A percentile compares a stretch with the other conserved stretches of the same genome.
Conservation (phyloP, 1,140 invertebrate species). For the Brachionus rubens region DNA sequence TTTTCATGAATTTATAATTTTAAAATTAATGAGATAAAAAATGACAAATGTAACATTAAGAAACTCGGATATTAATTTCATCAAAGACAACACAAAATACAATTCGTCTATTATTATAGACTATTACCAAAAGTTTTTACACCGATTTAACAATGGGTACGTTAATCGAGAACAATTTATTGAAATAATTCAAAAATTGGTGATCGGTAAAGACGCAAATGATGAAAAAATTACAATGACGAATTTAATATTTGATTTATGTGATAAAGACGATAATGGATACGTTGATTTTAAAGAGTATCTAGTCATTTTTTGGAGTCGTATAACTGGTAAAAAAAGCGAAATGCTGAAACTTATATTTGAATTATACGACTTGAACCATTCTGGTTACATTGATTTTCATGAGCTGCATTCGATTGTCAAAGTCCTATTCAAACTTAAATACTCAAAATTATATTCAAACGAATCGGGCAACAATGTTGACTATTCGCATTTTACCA, state of each 20-base stretch:
- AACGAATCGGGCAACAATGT: not conserved
- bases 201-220: not conserved
- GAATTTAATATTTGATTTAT: conserved; percentile 37
- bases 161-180: conserved; percentile 10
- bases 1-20: not conserved
- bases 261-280: conserved; percentile 29
- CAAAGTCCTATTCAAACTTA: conserved; percentile 34
- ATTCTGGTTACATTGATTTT: conserved; percentile 34
- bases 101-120: not conserved
- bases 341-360: conserved; percentile 18
- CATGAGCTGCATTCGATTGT: conserved; percentile 41
- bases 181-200: not conserved
- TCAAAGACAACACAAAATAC: not conserved
- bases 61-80: not conserved
- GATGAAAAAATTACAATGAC: conserved; percentile 23
- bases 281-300: conserved; percentile 44
- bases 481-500: not conserved
- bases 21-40: not conserved
- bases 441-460: not conserved
- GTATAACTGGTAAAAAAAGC: not conserved
- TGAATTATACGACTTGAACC: conserved; percentile 25
- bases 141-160: not conserved
- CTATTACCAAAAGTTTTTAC: conserved; percentile 29
- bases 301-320: conserved; percentile 19
- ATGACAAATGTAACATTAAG: not conserved